phyloP scores from a whole-genome alignment of 2,888 invertebrate genomes.

The Hirtodrosophila alboralis region DNA sequence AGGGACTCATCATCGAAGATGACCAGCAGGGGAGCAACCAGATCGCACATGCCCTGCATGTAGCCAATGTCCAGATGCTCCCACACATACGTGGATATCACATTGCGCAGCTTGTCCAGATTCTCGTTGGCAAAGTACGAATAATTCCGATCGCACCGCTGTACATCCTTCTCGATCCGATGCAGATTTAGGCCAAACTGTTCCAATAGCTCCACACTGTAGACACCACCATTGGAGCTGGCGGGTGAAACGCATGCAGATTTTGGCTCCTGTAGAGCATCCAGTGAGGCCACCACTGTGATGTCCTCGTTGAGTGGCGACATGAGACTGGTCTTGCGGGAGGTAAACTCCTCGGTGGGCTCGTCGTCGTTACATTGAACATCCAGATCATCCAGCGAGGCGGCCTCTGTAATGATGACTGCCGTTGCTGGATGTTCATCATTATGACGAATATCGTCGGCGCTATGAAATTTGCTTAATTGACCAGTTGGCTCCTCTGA shows the following conservation, averaged over 20 bases:
- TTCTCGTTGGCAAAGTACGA: slow-evolving; percentile 95
- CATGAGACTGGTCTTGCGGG: slow-evolving; percentile 85
- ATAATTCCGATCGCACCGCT: slow-evolving; percentile 96
- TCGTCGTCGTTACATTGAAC: slow-evolving; percentile 83
- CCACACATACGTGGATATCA: slow-evolving; percentile 97
- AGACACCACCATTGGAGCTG: slow-evolving; percentile 95
- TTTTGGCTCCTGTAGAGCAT: slow-evolving; percentile 84
- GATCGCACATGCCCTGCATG: slow-evolving; percentile 99
- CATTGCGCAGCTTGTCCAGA: slow-evolving; percentile 95
- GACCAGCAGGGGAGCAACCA: slow-evolving; percentile 95
- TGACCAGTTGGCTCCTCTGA: slow-evolving; percentile 53
- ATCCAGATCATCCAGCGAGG: slow-evolving; percentile 87
- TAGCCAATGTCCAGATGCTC: slow-evolving; percentile 97
- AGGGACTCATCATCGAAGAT: slow-evolving; percentile 96
- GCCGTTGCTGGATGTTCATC: slow-evolving; percentile 86
- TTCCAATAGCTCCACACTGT: slow-evolving; percentile 94
- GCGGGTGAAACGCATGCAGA: slow-evolving; percentile 93
- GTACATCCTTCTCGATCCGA: slow-evolving; percentile 98
- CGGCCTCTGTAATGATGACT: slow-evolving; percentile 89
- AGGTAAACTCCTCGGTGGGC: slow-evolving; percentile 86
- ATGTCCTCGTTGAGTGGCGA: slow-evolving; percentile 88
- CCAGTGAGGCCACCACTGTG: slow-evolving; percentile 82
- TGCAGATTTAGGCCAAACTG: slow-evolving; percentile 95
- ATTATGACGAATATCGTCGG: slow-evolving; percentile 83
- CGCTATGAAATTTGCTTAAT: slow-evolving; percentile 82